phyloP scores from a whole-genome alignment of 2,797 vertebrate genomes.

The Anguilla marmorata region DNA sequence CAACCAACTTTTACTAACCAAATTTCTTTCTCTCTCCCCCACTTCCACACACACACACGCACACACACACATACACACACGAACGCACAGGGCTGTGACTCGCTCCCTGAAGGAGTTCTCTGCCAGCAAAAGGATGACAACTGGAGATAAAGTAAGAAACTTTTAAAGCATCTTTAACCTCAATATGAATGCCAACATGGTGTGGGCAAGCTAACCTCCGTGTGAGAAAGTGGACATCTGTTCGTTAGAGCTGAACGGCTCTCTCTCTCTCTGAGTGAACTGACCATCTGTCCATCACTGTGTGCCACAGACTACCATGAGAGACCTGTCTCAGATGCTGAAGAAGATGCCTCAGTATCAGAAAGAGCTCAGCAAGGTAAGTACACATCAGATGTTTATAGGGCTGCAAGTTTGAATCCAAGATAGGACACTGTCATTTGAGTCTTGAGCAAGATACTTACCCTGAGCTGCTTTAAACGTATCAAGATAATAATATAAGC shows the following conservation, averaged over 20 bases:
- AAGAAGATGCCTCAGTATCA: slow-evolving; percentile 99
- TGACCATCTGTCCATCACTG: slow-evolving; percentile 34
- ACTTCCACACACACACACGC: not conserved
- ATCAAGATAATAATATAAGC: not conserved
- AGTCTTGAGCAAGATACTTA: not conserved
- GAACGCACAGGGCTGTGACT: slow-evolving; percentile 84
- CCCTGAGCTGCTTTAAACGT: not conserved
- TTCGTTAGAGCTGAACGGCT: not conserved
- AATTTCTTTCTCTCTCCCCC: not conserved
- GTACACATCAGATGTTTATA: not conserved
- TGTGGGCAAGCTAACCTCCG: not conserved
- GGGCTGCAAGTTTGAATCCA: not conserved
- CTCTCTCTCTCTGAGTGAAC: not conserved
- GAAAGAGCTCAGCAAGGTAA: slow-evolving; percentile 97
- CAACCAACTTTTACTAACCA: not conserved
- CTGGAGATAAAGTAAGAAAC: slow-evolving; percentile 89
- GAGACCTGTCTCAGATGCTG: slow-evolving; percentile 95
- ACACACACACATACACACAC: not conserved
- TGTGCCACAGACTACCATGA: slow-evolving; percentile 86
- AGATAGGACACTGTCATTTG: not conserved
- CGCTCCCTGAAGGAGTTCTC: slow-evolving; percentile 97
- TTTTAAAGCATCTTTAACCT: slow-evolving; percentile 11
- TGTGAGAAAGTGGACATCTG: not conserved
- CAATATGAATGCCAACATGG: not conserved
- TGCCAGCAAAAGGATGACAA: slow-evolving; percentile 97